Conservation (phyloP, 2,797 vertebrate genomes). For the Petrocephalus schoutedeni region DNA sequence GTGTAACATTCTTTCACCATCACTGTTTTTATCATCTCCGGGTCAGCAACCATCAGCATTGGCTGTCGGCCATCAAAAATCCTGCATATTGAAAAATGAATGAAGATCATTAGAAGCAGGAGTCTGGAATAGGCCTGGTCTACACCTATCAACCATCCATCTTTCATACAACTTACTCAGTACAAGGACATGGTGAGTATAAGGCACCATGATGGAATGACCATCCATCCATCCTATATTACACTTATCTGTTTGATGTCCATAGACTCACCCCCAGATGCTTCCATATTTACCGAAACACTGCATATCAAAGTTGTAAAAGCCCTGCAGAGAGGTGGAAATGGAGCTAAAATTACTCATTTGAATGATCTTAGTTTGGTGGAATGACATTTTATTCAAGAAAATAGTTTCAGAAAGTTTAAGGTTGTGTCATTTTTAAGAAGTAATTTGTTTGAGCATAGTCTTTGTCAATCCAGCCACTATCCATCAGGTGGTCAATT, state of each 20-base stretch:
- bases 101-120: neutral
- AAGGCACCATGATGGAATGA: neutral
- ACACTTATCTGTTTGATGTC: too few species aligned
- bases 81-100: conserved; percentile 35
- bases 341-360: neutral
- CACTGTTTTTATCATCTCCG: conserved; percentile 59
- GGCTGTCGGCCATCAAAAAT: conserved; percentile 55
- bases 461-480: neutral
- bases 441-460: neutral
- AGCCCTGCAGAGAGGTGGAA: conserved; percentile 43
- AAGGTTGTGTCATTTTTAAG: neutral
- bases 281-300: conserved; percentile 60
- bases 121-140: too few species aligned
- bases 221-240: neutral
- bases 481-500: neutral
- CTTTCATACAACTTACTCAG: too few species aligned
- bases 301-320: conserved; percentile 41
- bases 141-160: too few species aligned
- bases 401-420: neutral
- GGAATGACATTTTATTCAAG: neutral
- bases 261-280: conserved; percentile 62
- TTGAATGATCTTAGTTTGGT: neutral
- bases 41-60: conserved; percentile 52
- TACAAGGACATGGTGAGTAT: neutral
- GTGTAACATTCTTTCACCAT: conserved; percentile 66